Evolutionary conservation across 2,113 vertebrate genomes (phyloP).

Genomic region (Chlamydotis undulata): DNA sequence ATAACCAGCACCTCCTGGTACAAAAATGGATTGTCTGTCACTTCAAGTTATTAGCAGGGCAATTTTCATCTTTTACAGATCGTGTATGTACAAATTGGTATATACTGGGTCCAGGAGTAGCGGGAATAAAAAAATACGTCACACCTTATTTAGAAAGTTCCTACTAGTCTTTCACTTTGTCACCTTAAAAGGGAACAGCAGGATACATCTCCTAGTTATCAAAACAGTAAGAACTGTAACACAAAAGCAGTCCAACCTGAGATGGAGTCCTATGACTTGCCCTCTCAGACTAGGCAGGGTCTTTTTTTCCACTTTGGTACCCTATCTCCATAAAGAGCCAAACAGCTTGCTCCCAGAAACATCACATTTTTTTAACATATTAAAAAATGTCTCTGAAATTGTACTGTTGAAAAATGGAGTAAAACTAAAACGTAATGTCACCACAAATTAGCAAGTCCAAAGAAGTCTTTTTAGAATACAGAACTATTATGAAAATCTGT

Average conservation of each 20-base stretch:
- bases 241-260: background rate
- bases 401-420: background rate
- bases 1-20: background rate
- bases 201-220: background rate
- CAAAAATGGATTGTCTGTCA: background rate
- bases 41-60: background rate
- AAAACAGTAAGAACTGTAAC: fast-evolving
- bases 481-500: background rate
- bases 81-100: background rate
- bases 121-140: too few species aligned
- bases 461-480: background rate
- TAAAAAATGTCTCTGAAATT: background rate
- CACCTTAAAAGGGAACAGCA: background rate
- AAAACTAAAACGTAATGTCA: background rate
- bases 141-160: background rate
- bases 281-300: background rate
- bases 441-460: background rate
- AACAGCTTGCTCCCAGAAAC: background rate
- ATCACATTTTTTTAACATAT: background rate
- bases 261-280: background rate
- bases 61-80: background rate
- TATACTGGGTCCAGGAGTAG: background rate
- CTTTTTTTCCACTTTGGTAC: background rate
- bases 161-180: background rate
- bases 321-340: background rate